Conservation (phyloP, 1,140 invertebrate species). For the Lepidurus couesii region DNA sequence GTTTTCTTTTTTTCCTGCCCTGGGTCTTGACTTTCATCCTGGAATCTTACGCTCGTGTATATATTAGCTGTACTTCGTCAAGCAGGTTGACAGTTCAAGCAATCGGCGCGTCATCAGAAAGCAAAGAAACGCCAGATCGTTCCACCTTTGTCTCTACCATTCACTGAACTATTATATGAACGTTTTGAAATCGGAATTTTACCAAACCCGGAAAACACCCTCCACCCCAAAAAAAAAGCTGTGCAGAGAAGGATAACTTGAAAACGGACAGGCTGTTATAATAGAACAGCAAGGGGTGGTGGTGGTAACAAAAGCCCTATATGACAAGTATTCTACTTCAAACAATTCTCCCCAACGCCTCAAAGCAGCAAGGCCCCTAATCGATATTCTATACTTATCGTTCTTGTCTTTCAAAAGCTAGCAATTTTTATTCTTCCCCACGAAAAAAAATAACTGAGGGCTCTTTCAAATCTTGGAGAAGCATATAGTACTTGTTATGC, state of each 20-base stretch:
- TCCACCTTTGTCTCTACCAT: background rate
- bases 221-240: background rate
- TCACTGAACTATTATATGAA: background rate
- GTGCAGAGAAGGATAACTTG: background rate
- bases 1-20: background rate
- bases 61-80: background rate
- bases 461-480: background rate
- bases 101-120: background rate
- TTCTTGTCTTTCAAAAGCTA: background rate
- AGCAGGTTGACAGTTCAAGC: background rate
- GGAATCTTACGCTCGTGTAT: background rate
- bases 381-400: conserved; percentile 9
- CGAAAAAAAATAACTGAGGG: background rate
- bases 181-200: background rate
- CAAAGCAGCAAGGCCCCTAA: background rate
- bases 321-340: background rate
- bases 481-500: background rate
- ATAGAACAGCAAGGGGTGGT: too few relatives aligned
- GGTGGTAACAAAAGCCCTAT: background rate
- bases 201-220: background rate
- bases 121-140: background rate
- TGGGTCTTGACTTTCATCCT: background rate
- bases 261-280: background rate
- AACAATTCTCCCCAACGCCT: background rate
- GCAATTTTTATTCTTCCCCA: background rate